These are phyloP conservation scores for Phymorhynchus buccinoides DNA, from an alignment of 1,140 invertebrate species.

Conservation along the genomic window DNA sequence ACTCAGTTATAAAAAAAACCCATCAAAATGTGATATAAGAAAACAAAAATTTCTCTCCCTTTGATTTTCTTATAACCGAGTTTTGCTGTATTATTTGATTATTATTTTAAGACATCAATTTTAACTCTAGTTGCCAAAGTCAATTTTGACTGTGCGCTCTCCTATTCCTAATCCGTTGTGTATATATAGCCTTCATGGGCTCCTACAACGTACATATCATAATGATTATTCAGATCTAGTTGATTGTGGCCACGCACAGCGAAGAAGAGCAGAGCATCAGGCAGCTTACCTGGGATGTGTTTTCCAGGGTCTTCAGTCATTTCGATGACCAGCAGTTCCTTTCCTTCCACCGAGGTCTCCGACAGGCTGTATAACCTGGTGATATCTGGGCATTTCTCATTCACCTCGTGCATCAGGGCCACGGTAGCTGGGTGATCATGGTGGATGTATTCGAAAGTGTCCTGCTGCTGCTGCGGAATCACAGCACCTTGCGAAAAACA, in stretches of 20 bases:
- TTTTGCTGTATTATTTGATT: too few species aligned
- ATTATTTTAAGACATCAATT: too few species aligned
- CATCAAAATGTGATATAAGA: too few species aligned
- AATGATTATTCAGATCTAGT: too few species aligned
- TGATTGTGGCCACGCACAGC: neutral
- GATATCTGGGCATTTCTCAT: slow-evolving; percentile 83
- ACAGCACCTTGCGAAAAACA: neutral
- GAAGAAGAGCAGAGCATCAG: neutral
- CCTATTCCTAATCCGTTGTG: too few species aligned
- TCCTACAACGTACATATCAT: too few species aligned
- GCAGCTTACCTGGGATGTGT: slow-evolving; percentile 81
- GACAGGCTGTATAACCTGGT: slow-evolving; percentile 83
- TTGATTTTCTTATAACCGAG: too few species aligned
- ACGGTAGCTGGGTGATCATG: slow-evolving; percentile 85
- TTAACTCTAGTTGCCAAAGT: too few species aligned
- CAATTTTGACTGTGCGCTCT: too few species aligned
- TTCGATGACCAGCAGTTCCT: slow-evolving; percentile 86
- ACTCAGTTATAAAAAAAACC: too few species aligned
- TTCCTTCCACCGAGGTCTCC: slow-evolving; percentile 80
- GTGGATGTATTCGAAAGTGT: slow-evolving; percentile 73
- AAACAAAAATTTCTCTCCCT: too few species aligned
- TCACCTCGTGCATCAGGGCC: slow-evolving; percentile 79
- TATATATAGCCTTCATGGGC: too few species aligned
- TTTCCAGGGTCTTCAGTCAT: slow-evolving; percentile 84
- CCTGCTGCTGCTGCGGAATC: neutral